phyloP scores from a whole-genome alignment of 2,888 invertebrate species.

The Eupithecia exiguata region DNA sequence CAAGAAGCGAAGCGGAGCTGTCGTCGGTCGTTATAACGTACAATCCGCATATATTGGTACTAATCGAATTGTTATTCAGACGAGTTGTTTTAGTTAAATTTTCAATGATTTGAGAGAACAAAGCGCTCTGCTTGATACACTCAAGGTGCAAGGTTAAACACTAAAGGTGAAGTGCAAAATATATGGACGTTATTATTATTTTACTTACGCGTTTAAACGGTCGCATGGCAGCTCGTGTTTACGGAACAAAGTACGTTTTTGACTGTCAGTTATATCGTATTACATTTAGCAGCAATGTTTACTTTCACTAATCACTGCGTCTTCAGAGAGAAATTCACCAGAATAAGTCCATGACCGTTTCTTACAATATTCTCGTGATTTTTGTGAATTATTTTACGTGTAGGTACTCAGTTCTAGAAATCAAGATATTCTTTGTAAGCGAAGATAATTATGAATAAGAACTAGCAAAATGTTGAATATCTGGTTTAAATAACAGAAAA shows the following conservation, averaged over 20 bases:
- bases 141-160: too few species aligned
- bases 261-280: not conserved
- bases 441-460: not conserved
- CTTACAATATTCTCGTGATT: not conserved
- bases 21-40: too few species aligned
- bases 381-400: not conserved
- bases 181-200: too few species aligned
- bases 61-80: too few species aligned
- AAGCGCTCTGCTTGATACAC: too few species aligned
- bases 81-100: too few species aligned
- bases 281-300: not conserved
- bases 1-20: too few species aligned
- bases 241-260: slow-evolving; percentile 11
- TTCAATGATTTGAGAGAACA: too few species aligned
- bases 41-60: too few species aligned
- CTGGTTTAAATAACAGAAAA: not conserved
- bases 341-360: not conserved
- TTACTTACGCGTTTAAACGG: slow-evolving; percentile 24
- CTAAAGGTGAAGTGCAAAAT: too few species aligned
- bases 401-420: not conserved
- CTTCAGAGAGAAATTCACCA: not conserved
- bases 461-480: too few species aligned
- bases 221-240: slow-evolving; percentile 15
- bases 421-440: not conserved
- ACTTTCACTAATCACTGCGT: slow-evolving; percentile 4